Conservation (phyloP, 2,888 invertebrate genomes). For the Ischnus inquisitorius region DNA sequence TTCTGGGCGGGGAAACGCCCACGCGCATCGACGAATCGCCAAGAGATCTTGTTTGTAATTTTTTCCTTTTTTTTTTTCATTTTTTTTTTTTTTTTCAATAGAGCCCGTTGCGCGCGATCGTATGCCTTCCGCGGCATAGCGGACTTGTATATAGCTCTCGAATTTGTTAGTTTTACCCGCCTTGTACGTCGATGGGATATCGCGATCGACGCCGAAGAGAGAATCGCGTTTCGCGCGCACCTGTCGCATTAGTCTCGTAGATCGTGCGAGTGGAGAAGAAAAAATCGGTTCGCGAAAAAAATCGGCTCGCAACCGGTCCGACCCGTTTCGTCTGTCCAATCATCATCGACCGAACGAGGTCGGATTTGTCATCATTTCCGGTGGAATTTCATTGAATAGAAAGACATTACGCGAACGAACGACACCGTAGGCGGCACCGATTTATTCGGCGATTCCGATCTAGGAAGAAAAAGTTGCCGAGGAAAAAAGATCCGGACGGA, state of each 20-base stretch:
- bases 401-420: constrained; percentile 37
- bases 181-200: constrained; percentile 39
- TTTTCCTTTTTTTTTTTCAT: too few relatives aligned
- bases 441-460: not conserved
- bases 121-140: constrained; percentile 45
- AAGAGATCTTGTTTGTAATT: too few relatives aligned
- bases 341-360: constrained; percentile 11
- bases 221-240: constrained; percentile 1
- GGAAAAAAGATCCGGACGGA: too few relatives aligned
- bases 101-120: constrained; percentile 27
- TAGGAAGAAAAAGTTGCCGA: not conserved
- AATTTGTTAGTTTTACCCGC: constrained; percentile 30
- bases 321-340: constrained; percentile 16
- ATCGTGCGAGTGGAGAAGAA: too few relatives aligned
- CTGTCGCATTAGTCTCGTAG: constrained; percentile 34
- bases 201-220: constrained; percentile 43
- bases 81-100: constrained; percentile 46
- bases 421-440: not conserved
- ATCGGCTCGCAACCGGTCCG: constrained; percentile 1
- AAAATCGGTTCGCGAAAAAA: not conserved
- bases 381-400: constrained; percentile 42
- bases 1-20: constrained; percentile 15
- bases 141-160: constrained; percentile 60
- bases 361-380: constrained; percentile 20
- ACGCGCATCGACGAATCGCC: constrained; percentile 42